Percentiles rank a stretch among this genome's conserved stretches.
Evolutionary conservation across 2,888 invertebrate genomes (phyloP).

Genomic region (Ectemnius lituratus): DNA sequence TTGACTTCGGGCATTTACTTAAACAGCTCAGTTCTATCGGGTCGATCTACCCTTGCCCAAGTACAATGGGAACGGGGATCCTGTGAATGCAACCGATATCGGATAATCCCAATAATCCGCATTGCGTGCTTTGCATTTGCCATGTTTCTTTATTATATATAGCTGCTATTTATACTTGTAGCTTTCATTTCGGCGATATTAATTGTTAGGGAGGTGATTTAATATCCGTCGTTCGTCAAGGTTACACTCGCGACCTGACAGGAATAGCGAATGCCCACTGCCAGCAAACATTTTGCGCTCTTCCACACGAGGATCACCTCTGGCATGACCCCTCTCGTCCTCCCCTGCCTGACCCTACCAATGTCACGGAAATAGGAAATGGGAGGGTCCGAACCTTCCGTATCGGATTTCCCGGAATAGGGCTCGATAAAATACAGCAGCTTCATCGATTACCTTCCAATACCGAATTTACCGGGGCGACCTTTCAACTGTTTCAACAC

Average conservation of each 20-base stretch:
- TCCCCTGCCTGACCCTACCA: neutral
- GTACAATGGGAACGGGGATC: too few species aligned
- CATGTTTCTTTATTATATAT: too few species aligned
- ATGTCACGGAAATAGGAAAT: slow-evolving; percentile 21
- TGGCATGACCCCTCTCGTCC: neutral
- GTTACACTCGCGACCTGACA: neutral
- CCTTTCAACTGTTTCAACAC: too few species aligned
- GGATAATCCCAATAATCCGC: too few species aligned
- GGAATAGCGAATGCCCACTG: slow-evolving; percentile 19
- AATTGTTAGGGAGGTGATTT: slow-evolving; percentile 48
- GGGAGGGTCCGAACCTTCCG: slow-evolving; percentile 14
- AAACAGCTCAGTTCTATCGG: neutral
- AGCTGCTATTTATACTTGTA: slow-evolving; percentile 34
- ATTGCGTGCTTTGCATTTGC: too few species aligned
- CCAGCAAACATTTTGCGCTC: slow-evolving; percentile 19
- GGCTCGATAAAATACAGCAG: neutral
- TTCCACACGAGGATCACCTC: neutral
- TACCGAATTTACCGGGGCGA: too few species aligned
- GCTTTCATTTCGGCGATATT: slow-evolving; percentile 27
- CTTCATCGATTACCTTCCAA: neutral
- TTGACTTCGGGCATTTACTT: slow-evolving; percentile 42
- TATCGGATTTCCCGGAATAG: slow-evolving; percentile 13
- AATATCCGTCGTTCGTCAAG: slow-evolving; percentile 41
- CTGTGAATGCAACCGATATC: too few species aligned
- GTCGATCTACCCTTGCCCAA: too few species aligned